Conservation (phyloP, 2,113 vertebrate genomes). For the Scatophagus argus region DNA sequence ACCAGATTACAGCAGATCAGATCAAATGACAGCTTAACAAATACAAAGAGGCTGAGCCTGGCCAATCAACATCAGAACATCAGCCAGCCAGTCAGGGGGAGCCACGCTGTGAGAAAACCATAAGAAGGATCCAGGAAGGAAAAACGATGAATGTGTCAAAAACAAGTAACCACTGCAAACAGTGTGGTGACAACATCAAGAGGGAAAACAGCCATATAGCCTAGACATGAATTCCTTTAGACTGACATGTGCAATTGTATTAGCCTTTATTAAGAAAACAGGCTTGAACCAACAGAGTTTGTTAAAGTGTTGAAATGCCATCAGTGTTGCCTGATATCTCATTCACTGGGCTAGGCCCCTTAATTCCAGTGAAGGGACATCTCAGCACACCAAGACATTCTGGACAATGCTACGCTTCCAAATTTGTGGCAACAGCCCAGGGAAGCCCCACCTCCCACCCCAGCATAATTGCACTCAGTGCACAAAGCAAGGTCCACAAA, state of each 20-base stretch:
- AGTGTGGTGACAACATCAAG: not conserved
- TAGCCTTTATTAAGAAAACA: too few species aligned
- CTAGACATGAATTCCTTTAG: not conserved
- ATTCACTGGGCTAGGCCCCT: too few species aligned
- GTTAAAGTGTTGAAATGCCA: not conserved
- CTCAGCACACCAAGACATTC: too few species aligned
- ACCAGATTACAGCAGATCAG: conserved; percentile 26
- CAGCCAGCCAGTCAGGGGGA: conserved; percentile 26
- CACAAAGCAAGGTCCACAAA: too few species aligned
- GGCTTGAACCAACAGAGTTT: too few species aligned
- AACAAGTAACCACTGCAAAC: not conserved
- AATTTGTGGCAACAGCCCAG: too few species aligned
- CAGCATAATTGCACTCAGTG: too few species aligned
- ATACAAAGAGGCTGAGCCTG: conserved; percentile 44
- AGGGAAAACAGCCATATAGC: not conserved
- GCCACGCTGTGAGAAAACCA: not conserved
- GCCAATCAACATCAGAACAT: conserved; percentile 52
- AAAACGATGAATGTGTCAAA: not conserved
- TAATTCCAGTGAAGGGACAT: too few species aligned
- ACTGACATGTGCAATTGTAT: not conserved
- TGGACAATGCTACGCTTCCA: too few species aligned
- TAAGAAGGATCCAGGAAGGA: not conserved
- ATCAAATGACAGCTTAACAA: conserved; percentile 33
- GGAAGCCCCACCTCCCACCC: too few species aligned
- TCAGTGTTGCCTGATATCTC: not conserved